Evolutionary conservation across 2,888 invertebrate genomes (phyloP).

Genomic region (Ommatoiulus sabulosus): DNA sequence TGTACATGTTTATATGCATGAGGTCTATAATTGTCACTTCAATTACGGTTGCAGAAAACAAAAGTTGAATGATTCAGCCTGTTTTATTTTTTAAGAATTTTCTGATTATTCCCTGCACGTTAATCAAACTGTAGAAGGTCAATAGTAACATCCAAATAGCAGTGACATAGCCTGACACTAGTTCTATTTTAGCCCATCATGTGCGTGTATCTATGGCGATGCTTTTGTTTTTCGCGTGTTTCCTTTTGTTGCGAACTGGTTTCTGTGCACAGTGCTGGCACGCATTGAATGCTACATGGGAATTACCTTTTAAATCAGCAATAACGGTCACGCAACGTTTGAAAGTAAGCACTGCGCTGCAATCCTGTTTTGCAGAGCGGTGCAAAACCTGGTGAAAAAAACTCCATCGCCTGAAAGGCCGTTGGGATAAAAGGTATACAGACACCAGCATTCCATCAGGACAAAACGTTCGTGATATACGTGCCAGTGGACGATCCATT

Average conservation of each 20-base stretch:
- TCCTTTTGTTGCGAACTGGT: not conserved
- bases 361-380: not conserved
- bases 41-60: no score
- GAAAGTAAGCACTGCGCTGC: not conserved
- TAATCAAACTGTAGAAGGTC: not conserved
- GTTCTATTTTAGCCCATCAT: not conserved
- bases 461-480: slow-evolving; percentile 15
- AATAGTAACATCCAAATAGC: not conserved
- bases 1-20: no score
- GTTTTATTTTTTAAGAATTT: no score
- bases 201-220: slow-evolving; percentile 3
- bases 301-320: not conserved
- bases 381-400: not conserved
- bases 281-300: not conserved
- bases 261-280: not conserved
- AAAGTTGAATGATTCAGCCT: no score
- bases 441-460: not conserved
- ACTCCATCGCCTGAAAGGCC: not conserved
- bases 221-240: not conserved
- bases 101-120: no score
- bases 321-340: not conserved
- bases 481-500: not conserved
- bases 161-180: no score
- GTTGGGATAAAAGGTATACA: not conserved
- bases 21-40: no score